Conservation (phyloP, 2,113 vertebrate genomes). For the Porphyrio hochstetteri region DNA sequence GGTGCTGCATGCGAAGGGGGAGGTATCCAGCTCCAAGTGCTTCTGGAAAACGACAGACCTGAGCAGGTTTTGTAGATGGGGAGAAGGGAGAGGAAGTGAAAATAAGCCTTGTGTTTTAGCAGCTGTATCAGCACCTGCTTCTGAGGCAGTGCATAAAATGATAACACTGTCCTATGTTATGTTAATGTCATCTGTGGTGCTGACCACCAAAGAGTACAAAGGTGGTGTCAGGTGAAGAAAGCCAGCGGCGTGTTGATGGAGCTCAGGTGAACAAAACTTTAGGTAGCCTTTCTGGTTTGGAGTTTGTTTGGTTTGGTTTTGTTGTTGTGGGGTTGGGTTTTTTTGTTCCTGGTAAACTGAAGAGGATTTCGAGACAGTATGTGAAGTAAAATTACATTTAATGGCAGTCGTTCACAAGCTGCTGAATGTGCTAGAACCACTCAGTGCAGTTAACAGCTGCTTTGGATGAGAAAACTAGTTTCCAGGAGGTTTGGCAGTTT, state of each 20-base stretch:
- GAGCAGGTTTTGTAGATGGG: accelerated
- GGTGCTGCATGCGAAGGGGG: not conserved
- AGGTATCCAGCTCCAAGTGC: not conserved
- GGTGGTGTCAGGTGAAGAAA: not conserved
- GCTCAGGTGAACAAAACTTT: not conserved
- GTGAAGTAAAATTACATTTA: not conserved
- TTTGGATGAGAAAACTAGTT: not conserved
- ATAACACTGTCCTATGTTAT: accelerated
- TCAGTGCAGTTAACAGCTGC: not conserved
- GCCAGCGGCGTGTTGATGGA: not conserved
- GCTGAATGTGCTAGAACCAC: not conserved
- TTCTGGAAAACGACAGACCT: not conserved
- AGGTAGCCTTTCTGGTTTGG: not conserved
- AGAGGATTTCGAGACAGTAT: not conserved
- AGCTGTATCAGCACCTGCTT: not conserved
- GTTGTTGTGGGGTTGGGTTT: too few relatives aligned
- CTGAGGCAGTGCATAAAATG: not conserved
- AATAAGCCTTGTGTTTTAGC: not conserved
- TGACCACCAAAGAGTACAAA: not conserved
- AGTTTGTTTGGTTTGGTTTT: not conserved
- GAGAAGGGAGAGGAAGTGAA: not conserved
- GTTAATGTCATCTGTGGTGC: not conserved
- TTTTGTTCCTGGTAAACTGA: not conserved
- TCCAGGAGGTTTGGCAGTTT: not conserved
- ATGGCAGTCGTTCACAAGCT: not conserved